Conservation (phyloP, 2,113 vertebrate species). For the Perca schrenkii region DNA sequence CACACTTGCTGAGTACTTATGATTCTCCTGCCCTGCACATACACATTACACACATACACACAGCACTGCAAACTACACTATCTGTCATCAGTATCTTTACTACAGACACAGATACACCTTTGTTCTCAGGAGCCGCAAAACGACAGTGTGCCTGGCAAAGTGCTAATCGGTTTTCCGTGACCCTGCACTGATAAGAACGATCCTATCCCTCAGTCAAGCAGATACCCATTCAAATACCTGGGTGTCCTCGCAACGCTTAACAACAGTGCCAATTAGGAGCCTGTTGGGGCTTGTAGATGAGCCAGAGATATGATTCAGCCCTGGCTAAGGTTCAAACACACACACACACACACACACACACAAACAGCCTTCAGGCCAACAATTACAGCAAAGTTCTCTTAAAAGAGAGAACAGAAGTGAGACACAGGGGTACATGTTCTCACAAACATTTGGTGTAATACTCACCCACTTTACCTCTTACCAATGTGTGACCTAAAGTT, state of each 20-base stretch:
- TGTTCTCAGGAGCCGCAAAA: constrained; percentile 66
- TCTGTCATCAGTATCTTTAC: constrained; percentile 67
- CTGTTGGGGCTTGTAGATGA: constrained; percentile 77
- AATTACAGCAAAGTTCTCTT: constrained; percentile 55
- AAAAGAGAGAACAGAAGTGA: constrained; percentile 41
- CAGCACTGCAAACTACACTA: constrained; percentile 51
- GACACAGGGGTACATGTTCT: constrained; percentile 46
- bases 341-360: constrained; percentile 29
- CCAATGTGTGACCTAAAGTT: constrained; percentile 28
- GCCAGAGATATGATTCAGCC: constrained; percentile 78
- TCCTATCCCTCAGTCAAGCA: constrained; percentile 68
- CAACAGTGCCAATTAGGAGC: constrained; percentile 79
- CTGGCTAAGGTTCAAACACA: constrained; percentile 66
- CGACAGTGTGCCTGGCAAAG: constrained; percentile 54
- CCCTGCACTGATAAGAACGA: constrained; percentile 76
- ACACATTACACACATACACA: not conserved
- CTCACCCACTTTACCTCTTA: constrained; percentile 28
- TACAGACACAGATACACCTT: constrained; percentile 67
- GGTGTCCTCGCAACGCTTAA: constrained; percentile 65
- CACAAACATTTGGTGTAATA: constrained; percentile 44
- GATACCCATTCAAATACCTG: constrained; percentile 79
- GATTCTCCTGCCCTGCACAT: not conserved
- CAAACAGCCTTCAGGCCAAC: constrained; percentile 52
- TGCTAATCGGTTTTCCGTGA: constrained; percentile 75
- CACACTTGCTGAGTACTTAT: constrained; percentile 20